These are phyloP conservation scores for Stratiolaelaps scimitus DNA, from an alignment of 1,140 invertebrate species.

Conservation along the genomic window DNA sequence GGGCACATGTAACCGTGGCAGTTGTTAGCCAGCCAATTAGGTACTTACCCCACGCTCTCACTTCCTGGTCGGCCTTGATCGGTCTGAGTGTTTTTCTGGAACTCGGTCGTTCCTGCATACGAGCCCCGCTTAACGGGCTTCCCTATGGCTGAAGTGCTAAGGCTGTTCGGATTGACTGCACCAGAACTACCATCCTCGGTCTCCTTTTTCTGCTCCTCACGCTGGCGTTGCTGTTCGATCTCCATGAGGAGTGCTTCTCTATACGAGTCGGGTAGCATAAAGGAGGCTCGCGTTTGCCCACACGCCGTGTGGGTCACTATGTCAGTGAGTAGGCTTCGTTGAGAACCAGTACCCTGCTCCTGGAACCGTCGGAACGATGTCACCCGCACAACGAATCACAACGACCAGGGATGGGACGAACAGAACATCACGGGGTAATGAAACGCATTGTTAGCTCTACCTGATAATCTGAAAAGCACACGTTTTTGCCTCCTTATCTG, in stretches of 20 bases:
- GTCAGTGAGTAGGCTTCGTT: slow-evolving; percentile 17
- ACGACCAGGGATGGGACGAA: no score
- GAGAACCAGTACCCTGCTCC: slow-evolving; percentile 12
- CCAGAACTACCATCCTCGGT: not conserved
- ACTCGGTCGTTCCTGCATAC: slow-evolving; percentile 25
- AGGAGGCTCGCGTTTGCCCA: slow-evolving; percentile 3
- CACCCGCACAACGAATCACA: no score
- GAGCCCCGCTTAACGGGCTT: slow-evolving; percentile 20
- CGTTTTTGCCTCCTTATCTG: no score
- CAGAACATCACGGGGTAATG: no score
- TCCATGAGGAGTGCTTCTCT: slow-evolving; percentile 20
- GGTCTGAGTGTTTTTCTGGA: slow-evolving; percentile 4
- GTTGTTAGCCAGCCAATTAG: no score
- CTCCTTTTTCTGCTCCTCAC: not conserved
- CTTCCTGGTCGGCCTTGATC: not conserved
- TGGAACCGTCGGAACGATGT: not conserved
- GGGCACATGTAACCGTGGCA: no score
- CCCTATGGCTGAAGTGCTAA: slow-evolving; percentile 26
- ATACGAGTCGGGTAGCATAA: slow-evolving; percentile 24
- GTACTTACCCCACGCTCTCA: slow-evolving; percentile 14
- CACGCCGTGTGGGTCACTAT: slow-evolving; percentile 8
- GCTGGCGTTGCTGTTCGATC: slow-evolving; percentile 22
- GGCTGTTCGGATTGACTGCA: slow-evolving; percentile 14
- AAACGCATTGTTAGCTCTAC: no score
- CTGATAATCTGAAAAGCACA: no score